Percentiles rank a stretch among this genome's conserved stretches.
These are phyloP conservation scores for Ochotona princeps DNA, from an alignment of 2,113 vertebrate species.

Conservation along the genomic window DNA sequence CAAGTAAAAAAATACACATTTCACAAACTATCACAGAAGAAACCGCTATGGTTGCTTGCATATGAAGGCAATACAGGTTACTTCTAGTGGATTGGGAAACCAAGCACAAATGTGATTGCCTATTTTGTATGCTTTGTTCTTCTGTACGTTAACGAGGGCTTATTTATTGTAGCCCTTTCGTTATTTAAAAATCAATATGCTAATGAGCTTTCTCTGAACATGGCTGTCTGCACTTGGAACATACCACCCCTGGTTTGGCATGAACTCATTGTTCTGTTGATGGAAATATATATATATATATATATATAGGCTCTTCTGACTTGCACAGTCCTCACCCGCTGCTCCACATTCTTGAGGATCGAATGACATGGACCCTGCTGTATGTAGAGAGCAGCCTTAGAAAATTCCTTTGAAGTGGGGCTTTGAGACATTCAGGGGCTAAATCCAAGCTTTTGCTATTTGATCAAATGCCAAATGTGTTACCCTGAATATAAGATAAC, in stretches of 20 bases:
- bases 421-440: slow-evolving; percentile 58
- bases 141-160: slow-evolving; percentile 27
- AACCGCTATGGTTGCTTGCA: background rate
- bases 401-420: slow-evolving; percentile 76
- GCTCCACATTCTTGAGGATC: slow-evolving; percentile 73
- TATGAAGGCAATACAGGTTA: background rate
- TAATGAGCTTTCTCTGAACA: background rate
- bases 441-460: slow-evolving; percentile 69
- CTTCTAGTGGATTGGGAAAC: background rate
- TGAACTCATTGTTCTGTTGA: background rate
- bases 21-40: background rate
- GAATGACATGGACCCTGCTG: slow-evolving; percentile 63
- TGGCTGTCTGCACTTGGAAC: background rate
- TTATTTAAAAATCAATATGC: background rate
- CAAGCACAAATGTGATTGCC: background rate
- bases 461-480: slow-evolving; percentile 72
- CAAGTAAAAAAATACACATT: background rate
- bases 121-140: slow-evolving; percentile 30
- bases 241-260: background rate
- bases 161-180: background rate
- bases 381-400: slow-evolving; percentile 47
- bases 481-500: slow-evolving; percentile 55
- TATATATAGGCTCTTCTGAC: slow-evolving; percentile 20
- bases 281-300: background rate
- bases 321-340: background rate